Base-by-base conservation (phyloP, 2,888 invertebrate species). In the Cheilosia urbana region DNA sequence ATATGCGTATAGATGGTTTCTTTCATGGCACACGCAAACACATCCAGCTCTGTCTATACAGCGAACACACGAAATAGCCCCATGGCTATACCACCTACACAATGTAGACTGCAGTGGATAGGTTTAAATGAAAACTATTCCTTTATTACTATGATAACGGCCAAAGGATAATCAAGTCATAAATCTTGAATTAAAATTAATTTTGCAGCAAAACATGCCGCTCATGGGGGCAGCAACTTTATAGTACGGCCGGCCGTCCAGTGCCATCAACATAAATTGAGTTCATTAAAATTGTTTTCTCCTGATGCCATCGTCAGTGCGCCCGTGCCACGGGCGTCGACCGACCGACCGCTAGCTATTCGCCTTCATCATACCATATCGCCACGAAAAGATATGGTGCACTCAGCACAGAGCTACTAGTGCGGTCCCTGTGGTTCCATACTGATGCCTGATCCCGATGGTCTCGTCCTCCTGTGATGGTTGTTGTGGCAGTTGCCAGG, bases 101-200 rank as follows among this genome's bases (percentile, higher is more conserved):
- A 17, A 19, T 15, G 17, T 7, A 40, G 11, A 37, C 40, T 24
- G 4, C 15, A 11, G 30, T 27, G 2, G 21, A 57, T 42, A n/a
- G 21, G 57, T 45, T 47, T 60, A 45, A 45, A 60, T 69, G 71
- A 40, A 42, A 75, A 80, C 76, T 80, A 85, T 76, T 85, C 71
- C 71, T 80, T 85, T 85, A 85, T 85, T 80, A 76, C 80, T 58
- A 21, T 75, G 76, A 80, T 85, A 85, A 85, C 76, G 71, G 76
- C 66, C 37, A 37, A 63, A 85, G 76, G 84, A 85, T 85, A 85
- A 85, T 85, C 84, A 85, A 85, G 84, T 76, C 84, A 85, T 85
- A 85, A 85, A 85, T 85, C 85, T 81, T 81, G 57, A 76, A 85
- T 81, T 77, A 80, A 85, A 85, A 85, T 81, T 85, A 81, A 81